Conservation (phyloP, 2,888 invertebrate species). For the Meloe dianella region DNA sequence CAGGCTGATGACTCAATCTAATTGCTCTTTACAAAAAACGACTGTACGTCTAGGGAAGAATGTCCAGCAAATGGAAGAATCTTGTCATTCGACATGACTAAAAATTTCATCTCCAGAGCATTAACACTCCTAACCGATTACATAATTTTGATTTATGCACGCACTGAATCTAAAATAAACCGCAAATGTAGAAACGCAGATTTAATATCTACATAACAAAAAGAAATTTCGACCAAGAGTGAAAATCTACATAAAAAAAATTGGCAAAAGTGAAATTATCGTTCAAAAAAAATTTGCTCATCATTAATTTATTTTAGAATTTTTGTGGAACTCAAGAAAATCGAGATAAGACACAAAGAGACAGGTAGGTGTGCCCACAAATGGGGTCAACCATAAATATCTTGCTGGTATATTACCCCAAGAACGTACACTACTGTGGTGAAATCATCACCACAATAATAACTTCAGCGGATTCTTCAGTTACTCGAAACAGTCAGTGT, state of each 20-base stretch:
- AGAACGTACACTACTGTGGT: conserved; percentile 21
- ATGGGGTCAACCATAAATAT: conserved; percentile 27
- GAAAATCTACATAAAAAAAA: background rate
- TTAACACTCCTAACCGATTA: too few relatives aligned
- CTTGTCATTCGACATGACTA: too few relatives aligned
- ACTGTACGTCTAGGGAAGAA: too few relatives aligned
- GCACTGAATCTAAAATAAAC: too few relatives aligned
- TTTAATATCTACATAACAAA: background rate
- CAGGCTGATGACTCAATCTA: too few relatives aligned
- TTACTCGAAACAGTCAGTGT: conserved; percentile 26
- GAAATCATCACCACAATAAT: conserved; percentile 23
- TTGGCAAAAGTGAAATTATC: conserved; percentile 9
- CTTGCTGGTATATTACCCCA: background rate
- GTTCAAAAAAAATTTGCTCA: background rate
- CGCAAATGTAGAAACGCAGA: too few relatives aligned
- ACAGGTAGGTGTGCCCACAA: conserved; percentile 23
- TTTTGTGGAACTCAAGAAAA: background rate
- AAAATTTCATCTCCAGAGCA: too few relatives aligned
- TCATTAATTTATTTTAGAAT: background rate
- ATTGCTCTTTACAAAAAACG: too few relatives aligned
- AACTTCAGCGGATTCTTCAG: conserved; percentile 24
- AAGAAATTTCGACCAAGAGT: too few relatives aligned
- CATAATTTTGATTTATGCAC: too few relatives aligned
- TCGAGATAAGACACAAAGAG: background rate
- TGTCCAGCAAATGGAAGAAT: too few relatives aligned